Base-by-base conservation (phyloP, 2,113 vertebrate species). In the Lepisosteus oculatus region DNA sequence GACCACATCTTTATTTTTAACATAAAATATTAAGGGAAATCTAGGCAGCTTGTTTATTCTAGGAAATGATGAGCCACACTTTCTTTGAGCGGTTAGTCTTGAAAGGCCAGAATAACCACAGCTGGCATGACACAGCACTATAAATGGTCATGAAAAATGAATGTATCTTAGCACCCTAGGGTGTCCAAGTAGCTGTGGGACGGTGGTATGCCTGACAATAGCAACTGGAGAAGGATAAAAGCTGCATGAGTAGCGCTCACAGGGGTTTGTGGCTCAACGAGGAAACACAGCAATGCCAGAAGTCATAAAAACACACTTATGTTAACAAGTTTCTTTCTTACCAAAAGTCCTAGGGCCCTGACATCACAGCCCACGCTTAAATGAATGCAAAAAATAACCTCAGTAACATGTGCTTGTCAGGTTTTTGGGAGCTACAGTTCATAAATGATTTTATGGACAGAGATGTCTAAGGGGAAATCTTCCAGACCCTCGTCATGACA, bases 1-100 rank as follows among this genome's bases (percentile, higher is more conserved):
- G 57, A 29, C 55, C 51, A 11, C 62, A 41, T 55, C 6, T 44
- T 44, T 56, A 69, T 72, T 65, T 77, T 63, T 14, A 72, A 72
- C 57, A 51, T 57, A 45, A 68, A 65, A 42, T 45, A n/a, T 57
- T 61, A 4, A 44, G 17, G 17, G 47, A 55, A 67, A 7, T 67
- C 47, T 11, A 67, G 15, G 66, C 15, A 9, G n/a, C 15, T 41
- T 54, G 29, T 67, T 51, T 55, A 4, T 55, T 47, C 29, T 29
- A 56, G 54, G 17, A 17, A 56, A 56, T 68, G 47, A 55, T 12
- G 51, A 68, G 54, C 51, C 67, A 69, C 29, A 59, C 67, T 57
- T 44, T 59, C 57, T 59, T 14, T 57, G 3, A 43, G 67, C 43
- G 41, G 42, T 67, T 41, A 54, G n/a, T 55, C 47, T 29, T 42